Conservation (phyloP, 2,888 invertebrate genomes). For the Dryocosmus kuriphilus region DNA sequence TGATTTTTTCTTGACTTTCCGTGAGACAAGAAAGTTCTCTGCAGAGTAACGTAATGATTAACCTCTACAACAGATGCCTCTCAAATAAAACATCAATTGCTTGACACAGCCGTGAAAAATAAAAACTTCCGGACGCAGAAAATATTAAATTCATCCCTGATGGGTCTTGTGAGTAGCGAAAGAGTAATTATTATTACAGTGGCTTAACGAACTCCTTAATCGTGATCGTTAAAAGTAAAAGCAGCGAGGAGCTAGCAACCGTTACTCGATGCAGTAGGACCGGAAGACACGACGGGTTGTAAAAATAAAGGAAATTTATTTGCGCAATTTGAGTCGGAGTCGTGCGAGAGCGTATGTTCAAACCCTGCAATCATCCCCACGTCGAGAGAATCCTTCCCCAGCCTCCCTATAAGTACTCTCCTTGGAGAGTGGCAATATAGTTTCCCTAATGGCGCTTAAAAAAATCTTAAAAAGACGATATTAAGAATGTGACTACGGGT, state of each 20-base stretch:
- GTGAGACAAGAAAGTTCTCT: background rate
- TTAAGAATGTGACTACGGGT: conserved; percentile 76
- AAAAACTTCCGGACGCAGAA: conserved; percentile 38
- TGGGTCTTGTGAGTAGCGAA: conserved; percentile 8
- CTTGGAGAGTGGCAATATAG: conserved; percentile 75
- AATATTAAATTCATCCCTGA: conserved; percentile 44
- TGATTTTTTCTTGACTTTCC: background rate
- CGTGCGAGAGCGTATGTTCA: conserved; percentile 71
- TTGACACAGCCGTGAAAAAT: background rate
- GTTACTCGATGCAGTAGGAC: conserved; percentile 50
- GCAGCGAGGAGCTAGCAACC: conserved; percentile 48
- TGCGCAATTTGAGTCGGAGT: conserved; percentile 73
- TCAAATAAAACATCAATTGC: conserved; percentile 4
- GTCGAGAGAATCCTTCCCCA: conserved; percentile 45
- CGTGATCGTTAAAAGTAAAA: conserved; percentile 55
- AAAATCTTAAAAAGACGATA: conserved; percentile 77
- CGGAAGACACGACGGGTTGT: conserved; percentile 52
- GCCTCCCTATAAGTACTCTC: conserved; percentile 50
- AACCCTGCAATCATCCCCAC: conserved; percentile 57
- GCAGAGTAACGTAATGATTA: background rate
- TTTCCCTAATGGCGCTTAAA: conserved; percentile 77
- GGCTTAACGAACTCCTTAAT: conserved; percentile 54
- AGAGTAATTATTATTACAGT: conserved; percentile 39
- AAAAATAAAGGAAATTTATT: conserved; percentile 77
- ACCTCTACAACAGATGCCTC: background rate